A percentile compares a stretch with the other conserved stretches of the same genome.
These are phyloP conservation scores for Autographa gamma DNA, from an alignment of 2,888 invertebrate genomes.

Conservation along the genomic window DNA sequence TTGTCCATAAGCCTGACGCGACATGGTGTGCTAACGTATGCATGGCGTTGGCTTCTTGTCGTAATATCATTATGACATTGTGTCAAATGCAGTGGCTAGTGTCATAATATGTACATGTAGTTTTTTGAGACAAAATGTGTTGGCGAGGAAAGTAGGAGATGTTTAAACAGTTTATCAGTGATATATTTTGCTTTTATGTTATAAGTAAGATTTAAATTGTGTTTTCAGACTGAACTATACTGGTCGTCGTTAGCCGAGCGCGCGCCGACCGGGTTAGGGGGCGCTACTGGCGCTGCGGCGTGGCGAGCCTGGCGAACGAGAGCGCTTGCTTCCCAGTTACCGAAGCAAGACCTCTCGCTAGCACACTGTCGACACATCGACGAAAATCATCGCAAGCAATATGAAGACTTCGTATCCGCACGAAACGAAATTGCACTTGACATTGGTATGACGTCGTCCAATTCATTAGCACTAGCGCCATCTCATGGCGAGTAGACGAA, in stretches of 20 bases:
- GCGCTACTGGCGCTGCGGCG: conserved; percentile 80
- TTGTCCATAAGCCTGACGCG: conserved; percentile 3
- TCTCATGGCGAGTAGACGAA: conserved; percentile 64
- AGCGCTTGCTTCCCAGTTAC: conserved; percentile 95
- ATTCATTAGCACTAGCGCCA: conserved; percentile 56
- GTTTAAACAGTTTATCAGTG: not conserved
- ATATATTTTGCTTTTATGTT: not conserved
- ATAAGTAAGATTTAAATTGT: not conserved
- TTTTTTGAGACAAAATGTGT: not conserved
- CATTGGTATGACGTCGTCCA: conserved; percentile 90
- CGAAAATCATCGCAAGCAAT: conserved; percentile 93
- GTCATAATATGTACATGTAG: too few relatives aligned
- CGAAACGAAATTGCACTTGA: conserved; percentile 98
- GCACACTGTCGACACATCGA: conserved; percentile 96
- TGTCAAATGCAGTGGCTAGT: not conserved
- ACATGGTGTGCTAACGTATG: not conserved
- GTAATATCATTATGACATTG: not conserved
- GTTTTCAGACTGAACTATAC: conserved; percentile 95
- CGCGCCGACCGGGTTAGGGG: conserved; percentile 85
- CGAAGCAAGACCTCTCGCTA: conserved; percentile 97
- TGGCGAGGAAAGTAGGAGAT: not conserved
- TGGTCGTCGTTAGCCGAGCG: conserved; percentile 95
- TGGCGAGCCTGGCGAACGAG: conserved; percentile 84
- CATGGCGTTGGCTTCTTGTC: not conserved
- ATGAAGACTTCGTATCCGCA: conserved; percentile 97